These are phyloP conservation scores for Cyanoliseus patagonus DNA, from an alignment of 2,113 vertebrate genomes.

Conservation along the genomic window DNA sequence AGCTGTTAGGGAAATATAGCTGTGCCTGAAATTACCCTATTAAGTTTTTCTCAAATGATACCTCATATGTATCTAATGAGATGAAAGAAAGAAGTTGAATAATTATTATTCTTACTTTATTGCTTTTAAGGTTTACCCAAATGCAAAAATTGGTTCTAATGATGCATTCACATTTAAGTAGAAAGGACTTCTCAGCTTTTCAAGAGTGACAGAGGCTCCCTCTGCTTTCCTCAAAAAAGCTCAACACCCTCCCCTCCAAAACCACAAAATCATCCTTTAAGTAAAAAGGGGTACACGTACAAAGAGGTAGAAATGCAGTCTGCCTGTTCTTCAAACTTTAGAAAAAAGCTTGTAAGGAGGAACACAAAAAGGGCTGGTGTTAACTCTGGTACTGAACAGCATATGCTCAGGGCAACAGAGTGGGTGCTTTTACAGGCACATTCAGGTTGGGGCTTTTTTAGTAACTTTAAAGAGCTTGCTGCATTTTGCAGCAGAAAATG, in stretches of 20 bases:
- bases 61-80: neutral
- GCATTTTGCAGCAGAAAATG: neutral
- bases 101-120: neutral
- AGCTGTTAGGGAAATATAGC: neutral
- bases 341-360: neutral
- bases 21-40: neutral
- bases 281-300: neutral
- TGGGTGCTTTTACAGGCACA: neutral
- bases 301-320: neutral
- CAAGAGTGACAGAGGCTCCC: neutral
- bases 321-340: neutral
- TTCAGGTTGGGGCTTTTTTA: neutral
- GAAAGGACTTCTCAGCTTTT: neutral
- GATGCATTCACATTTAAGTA: neutral
- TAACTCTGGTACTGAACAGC: neutral
- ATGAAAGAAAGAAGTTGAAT: neutral
- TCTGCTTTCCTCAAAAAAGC: neutral
- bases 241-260: neutral
- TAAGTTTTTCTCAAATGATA: neutral
- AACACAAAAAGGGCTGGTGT: neutral
- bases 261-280: neutral
- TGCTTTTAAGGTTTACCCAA: neutral
- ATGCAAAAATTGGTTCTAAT: neutral
- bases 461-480: neutral
- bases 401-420: neutral